Conservation (phyloP, 2,888 invertebrate species). For the Sminthurides aquaticus region DNA sequence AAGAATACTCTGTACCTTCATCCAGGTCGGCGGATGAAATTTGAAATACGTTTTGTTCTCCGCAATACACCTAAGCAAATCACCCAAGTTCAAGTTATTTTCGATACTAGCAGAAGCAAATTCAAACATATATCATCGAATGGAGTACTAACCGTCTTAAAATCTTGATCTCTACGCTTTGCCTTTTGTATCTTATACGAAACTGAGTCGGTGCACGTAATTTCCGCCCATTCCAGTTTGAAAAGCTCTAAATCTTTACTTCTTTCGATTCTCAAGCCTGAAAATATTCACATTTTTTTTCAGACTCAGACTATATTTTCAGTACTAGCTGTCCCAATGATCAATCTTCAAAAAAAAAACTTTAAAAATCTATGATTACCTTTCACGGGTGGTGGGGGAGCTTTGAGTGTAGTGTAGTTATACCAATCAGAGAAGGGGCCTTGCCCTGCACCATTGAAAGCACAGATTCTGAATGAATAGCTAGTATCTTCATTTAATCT, state of each 20-base stretch:
- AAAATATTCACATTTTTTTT: neutral
- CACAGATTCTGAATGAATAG: slow-evolving; percentile 78
- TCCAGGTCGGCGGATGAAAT: slow-evolving; percentile 58
- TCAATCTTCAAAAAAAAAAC: slow-evolving; percentile 1
- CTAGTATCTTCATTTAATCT: slow-evolving; percentile 71
- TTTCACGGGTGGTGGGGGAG: slow-evolving; percentile 74
- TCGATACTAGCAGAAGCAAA: slow-evolving; percentile 10
- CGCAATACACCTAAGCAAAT: slow-evolving; percentile 61
- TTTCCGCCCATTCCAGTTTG: slow-evolving; percentile 38
- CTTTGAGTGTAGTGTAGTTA: slow-evolving; percentile 64
- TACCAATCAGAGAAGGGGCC: slow-evolving; percentile 68
- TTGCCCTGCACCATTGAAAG: slow-evolving; percentile 75
- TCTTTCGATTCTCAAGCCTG: slow-evolving; percentile 35
- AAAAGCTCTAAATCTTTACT: slow-evolving; percentile 29
- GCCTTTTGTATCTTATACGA: slow-evolving; percentile 68
- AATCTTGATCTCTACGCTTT: slow-evolving; percentile 56
- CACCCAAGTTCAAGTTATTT: slow-evolving; percentile 22
- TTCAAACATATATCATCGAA: no score
- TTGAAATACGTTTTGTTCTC: slow-evolving; percentile 56
- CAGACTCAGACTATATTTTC: neutral
- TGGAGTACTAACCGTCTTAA: slow-evolving; percentile 53
- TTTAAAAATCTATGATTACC: slow-evolving; percentile 45
- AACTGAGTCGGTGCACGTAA: slow-evolving; percentile 55
- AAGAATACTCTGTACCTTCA: slow-evolving; percentile 65
- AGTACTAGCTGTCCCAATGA: neutral